A percentile compares a stretch with the other conserved stretches of the same genome.
Conservation (phyloP, 1,140 invertebrate species). For the Platyscapa corneri region DNA sequence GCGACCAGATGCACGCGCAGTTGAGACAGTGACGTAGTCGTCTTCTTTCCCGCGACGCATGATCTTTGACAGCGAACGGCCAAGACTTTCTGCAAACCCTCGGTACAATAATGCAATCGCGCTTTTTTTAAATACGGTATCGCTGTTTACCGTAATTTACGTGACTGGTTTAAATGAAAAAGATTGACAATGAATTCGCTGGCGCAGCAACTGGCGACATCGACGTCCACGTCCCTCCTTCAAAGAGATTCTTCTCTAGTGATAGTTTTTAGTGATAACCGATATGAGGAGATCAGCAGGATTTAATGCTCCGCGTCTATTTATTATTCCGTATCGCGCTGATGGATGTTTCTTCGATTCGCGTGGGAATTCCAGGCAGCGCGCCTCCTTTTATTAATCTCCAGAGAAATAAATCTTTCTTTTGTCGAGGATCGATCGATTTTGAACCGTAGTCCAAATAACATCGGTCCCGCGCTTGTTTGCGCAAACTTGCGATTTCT, state of each 20-base stretch:
- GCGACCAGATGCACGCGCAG: background rate
- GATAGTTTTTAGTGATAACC: background rate
- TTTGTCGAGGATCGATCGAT: no score
- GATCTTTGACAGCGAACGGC: background rate
- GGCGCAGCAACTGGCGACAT: background rate
- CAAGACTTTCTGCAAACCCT: background rate
- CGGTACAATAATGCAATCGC: background rate
- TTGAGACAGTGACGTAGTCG: background rate
- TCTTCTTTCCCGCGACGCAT: conserved; percentile 8
- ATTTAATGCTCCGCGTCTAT: background rate
- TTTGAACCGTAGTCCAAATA: no score
- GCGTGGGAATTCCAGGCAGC: no score
- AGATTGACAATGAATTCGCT: background rate
- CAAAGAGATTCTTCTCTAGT: background rate
- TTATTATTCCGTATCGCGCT: no score
- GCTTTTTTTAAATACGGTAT: conserved; percentile 9
- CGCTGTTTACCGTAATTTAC: conserved; percentile 11
- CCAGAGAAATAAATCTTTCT: no score
- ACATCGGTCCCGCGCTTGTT: no score
- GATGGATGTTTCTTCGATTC: no score
- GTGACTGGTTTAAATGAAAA: background rate
- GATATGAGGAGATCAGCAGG: background rate
- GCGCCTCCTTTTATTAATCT: no score
- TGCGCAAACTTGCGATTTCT: no score
- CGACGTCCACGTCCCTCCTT: background rate